Base-by-base conservation (phyloP, 2,888 invertebrate genomes). In the Perithous albicinctus region DNA sequence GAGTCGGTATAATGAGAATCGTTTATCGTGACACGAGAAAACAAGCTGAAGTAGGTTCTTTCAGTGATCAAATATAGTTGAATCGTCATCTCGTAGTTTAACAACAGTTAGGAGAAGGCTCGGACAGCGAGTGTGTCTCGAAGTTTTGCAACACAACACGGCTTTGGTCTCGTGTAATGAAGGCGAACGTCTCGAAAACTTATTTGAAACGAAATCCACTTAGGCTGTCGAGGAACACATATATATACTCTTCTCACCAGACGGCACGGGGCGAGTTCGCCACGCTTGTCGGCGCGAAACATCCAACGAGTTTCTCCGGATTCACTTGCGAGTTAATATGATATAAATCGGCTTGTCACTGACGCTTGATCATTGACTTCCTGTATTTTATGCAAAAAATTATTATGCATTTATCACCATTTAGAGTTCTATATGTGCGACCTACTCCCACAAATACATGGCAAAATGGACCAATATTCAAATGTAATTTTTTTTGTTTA, bases 241-340 rank as follows among this genome's bases (percentile, higher is more conserved):
- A n/a, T n/a, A n/a, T n/a, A n/a, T 73, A 63, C 64, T 81, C 83
- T 75, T 56, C 75, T 74, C 75, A 59, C 46, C 46, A 41, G 51
- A 51, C 51, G 51, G 23, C 54, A 32, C 48, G 32, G 26, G 32
- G 41, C 69, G 56, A 77, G 83, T 85, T 86, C 79, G 75, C 78
- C 63, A 46, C 43, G 69, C 66, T 74, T 74, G 67, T 78, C 73
- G 54, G 74, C 67, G 73, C 70, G 67, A 85, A 85, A 85, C 78
- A 66, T 86, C 82, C 64, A 78, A 74, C 67, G 51, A 35, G 54
- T 75, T 70, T 75, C 66, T 56, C 54, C 73, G 69, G 75, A 74
- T 74, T 64, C 5, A 38, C 51, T 54, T 51, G 64, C 54, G 18
- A 35, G 18, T 35, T 51, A 51, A 51, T 51, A 51, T 51, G 12